Base-by-base conservation (phyloP, 2,113 vertebrate species). In the Lamprotornis superbus region DNA sequence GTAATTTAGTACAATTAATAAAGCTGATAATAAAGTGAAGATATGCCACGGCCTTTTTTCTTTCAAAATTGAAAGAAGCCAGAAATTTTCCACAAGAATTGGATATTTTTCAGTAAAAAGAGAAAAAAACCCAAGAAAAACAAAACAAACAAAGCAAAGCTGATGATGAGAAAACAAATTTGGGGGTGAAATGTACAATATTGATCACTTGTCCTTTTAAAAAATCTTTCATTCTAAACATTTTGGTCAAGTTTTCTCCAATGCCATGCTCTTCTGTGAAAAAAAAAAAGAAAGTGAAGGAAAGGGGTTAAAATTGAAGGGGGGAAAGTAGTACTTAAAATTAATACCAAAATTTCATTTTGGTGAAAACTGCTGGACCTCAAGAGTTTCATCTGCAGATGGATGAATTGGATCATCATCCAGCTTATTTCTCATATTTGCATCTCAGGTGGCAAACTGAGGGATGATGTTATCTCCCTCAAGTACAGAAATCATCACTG, bases 1-100 rank as follows among this genome's bases (percentile, higher is more conserved):
- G 67, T 47, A 68, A 14, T 83, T 92, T 77, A 55, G 33, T 69
- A 23, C 47, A 88, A 88, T 93, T 93, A 93, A 90, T 91, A 83
- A 84, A 74, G 64, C 39, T 94, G 87, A 77, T 31, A 85, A 83
- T 67, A 52, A 80, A 83, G 53, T 57, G 14, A 28, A 91, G 22
- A 71, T 59, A n/a, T 37, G 31, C 33, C 42, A 52, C 0, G 0
- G 35, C 47, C 53, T 83, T 80, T 82, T 78, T 73, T 53, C 63
- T 65, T 60, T 90, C 55, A 57, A 59, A 68, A 60, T n/a, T 56
- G n/a, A 78, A 74, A 60, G 10, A 86, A 89, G 19, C 15, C 12
- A 70, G 39, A 71, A 67, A 39, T 76, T 89, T 94, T 53, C 40
- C 78, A 78, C 17, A 30, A 30, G 59, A 44, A 9, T 61, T 20